Evolutionary conservation across 2,888 invertebrate genomes (phyloP).

Genomic region (Hipparchia semele): DNA sequence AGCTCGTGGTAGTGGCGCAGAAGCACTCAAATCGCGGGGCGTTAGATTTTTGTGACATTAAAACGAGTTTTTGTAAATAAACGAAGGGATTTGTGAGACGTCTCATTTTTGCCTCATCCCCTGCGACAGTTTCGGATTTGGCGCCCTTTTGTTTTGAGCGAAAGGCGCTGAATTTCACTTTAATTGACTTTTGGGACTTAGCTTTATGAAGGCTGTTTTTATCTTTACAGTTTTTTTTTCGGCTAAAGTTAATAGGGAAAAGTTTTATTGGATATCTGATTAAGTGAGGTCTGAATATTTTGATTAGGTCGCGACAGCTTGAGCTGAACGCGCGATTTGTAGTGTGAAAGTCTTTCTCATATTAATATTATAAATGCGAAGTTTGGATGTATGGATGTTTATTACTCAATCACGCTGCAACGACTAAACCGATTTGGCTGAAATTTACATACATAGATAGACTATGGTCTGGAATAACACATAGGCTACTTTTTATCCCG

Average conservation of each 20-base stretch:
- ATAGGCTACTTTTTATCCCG: no score
- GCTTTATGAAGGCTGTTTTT: not conserved
- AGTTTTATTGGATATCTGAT: not conserved
- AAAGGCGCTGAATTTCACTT: conserved; percentile 15
- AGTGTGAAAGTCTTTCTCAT: no score
- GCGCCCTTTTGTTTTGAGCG: conserved; percentile 20
- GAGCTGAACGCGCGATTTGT: no score
- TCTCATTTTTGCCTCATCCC: conserved; percentile 13
- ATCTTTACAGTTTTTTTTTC: conserved; percentile 15
- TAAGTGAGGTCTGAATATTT: not conserved
- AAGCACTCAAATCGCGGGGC: conserved; percentile 21
- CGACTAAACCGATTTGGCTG: no score
- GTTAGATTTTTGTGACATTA: conserved; percentile 31
- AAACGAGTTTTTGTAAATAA: conserved; percentile 31
- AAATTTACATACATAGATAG: no score
- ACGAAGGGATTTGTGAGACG: conserved; percentile 30
- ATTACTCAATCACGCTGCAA: no score
- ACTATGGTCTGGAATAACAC: no score
- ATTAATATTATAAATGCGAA: no score
- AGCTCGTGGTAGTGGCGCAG: conserved; percentile 4
- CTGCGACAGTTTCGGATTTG: conserved; percentile 23
- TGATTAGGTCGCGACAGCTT: not conserved
- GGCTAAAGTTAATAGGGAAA: not conserved
- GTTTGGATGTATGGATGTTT: no score
- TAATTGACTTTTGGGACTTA: conserved; percentile 25